phyloP scores from a whole-genome alignment of 1,140 invertebrate species.

The Drosophila nannoptera region DNA sequence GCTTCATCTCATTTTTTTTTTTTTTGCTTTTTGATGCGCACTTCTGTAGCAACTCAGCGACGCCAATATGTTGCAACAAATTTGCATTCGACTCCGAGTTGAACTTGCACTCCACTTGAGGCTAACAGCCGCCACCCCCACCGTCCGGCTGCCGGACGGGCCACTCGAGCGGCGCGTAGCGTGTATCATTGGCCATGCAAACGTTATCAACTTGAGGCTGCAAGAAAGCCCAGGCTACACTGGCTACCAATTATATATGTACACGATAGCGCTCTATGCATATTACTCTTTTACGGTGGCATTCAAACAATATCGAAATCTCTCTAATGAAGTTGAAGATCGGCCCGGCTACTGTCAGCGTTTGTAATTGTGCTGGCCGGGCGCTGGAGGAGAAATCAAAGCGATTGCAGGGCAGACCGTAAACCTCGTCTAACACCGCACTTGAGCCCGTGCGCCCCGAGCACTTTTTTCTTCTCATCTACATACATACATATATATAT shows the following conservation, averaged over 20 bases:
- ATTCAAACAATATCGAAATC: slow-evolving; percentile 77
- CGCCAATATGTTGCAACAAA: slow-evolving; percentile 73
- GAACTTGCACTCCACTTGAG: slow-evolving; percentile 44
- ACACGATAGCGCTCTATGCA: slow-evolving; percentile 42
- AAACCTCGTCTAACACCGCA: slow-evolving; percentile 29
- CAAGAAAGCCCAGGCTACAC: slow-evolving; percentile 42
- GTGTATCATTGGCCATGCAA: slow-evolving; percentile 51
- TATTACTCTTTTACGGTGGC: slow-evolving; percentile 61
- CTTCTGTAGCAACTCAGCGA: slow-evolving; percentile 68
- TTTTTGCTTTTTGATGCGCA: slow-evolving; percentile 51
- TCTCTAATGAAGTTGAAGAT: slow-evolving; percentile 79
- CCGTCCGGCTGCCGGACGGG: not conserved
- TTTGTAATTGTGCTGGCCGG: slow-evolving; percentile 56
- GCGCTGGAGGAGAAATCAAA: slow-evolving; percentile 40
- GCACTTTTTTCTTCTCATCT: slow-evolving; percentile 8
- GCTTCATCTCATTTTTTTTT: slow-evolving; percentile 12
- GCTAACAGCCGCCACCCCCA: slow-evolving; percentile 17
- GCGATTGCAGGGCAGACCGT: slow-evolving; percentile 42
- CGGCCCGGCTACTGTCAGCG: slow-evolving; percentile 72
- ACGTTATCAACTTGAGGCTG: slow-evolving; percentile 66
- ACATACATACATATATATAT: no score
- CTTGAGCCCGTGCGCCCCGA: slow-evolving; percentile 37
- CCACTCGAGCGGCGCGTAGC: slow-evolving; percentile 9
- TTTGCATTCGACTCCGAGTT: slow-evolving; percentile 59
- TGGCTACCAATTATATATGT: slow-evolving; percentile 40